A percentile compares a stretch with the other conserved stretches of the same genome.
Conservation (phyloP, 2,113 vertebrate species). For the Charina bottae region DNA sequence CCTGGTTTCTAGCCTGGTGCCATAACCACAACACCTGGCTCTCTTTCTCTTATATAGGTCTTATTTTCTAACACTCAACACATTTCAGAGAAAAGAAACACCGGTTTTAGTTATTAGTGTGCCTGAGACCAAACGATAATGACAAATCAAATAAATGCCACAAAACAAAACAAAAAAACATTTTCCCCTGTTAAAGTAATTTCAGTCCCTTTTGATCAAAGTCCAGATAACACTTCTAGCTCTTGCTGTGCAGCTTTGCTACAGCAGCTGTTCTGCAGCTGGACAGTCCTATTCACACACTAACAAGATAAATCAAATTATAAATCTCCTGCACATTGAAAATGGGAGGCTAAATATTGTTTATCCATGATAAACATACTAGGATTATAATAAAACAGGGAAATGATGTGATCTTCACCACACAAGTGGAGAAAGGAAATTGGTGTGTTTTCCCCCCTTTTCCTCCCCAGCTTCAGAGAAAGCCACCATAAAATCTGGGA, state of each 20-base stretch:
- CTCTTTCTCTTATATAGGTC: background rate
- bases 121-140: background rate
- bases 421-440: background rate
- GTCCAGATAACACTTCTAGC: background rate
- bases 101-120: background rate
- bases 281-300: background rate
- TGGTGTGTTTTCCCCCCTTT: background rate
- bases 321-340: background rate
- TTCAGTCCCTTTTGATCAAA: background rate
- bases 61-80: background rate
- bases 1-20: background rate
- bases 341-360: background rate
- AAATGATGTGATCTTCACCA: background rate
- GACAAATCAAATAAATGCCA: background rate
- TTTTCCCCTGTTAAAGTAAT: background rate
- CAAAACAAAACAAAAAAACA: background rate
- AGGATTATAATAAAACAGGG: background rate
- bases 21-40: background rate
- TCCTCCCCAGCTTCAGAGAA: background rate
- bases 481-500: constrained; percentile 1
- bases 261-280: constrained; percentile 23
- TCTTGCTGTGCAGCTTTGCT: background rate
- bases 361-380: constrained; percentile 8
- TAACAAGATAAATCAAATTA: constrained; percentile 8
- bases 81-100: background rate